phyloP scores from a whole-genome alignment of 2,113 vertebrate species.

The Polypterus bichir region DNA sequence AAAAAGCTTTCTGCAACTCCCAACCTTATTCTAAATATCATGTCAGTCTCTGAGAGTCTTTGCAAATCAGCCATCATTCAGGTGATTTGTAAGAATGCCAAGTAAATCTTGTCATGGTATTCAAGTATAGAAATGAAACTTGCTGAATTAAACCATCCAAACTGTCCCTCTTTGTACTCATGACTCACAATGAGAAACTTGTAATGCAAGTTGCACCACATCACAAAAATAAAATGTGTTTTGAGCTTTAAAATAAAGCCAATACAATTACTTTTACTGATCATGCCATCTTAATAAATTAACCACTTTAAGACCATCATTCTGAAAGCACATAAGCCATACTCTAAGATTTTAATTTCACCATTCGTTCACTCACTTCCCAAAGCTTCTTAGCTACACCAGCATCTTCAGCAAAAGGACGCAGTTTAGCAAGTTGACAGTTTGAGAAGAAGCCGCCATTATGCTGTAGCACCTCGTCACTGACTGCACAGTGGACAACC shows the following conservation, averaged over 20 bases:
- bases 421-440: conserved; percentile 38
- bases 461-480: conserved; percentile 40
- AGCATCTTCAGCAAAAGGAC: conserved; percentile 46
- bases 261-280: too few species aligned
- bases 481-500: conserved; percentile 52
- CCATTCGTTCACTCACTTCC: conserved; percentile 61
- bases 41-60: too few species aligned
- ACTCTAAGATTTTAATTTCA: conserved; percentile 39
- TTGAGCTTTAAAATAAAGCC: not conserved
- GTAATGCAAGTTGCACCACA: not conserved
- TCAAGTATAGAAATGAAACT: too few species aligned
- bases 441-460: conserved; percentile 54
- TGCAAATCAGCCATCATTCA: too few species aligned
- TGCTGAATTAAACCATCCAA: too few species aligned
- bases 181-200: not conserved
- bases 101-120: too few species aligned
- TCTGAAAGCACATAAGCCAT: not conserved
- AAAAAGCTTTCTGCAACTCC: too few species aligned
- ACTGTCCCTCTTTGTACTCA: not conserved
- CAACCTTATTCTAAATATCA: too few species aligned
- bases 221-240: not conserved
- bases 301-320: not conserved
- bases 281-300: too few species aligned
- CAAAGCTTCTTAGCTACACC: conserved; percentile 60
- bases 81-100: too few species aligned